A percentile compares a stretch with the other conserved stretches of the same genome.
These are phyloP conservation scores for Pseudomyrmex sp. DNA, from an alignment of 1,140 invertebrate species.

Conservation along the genomic window DNA sequence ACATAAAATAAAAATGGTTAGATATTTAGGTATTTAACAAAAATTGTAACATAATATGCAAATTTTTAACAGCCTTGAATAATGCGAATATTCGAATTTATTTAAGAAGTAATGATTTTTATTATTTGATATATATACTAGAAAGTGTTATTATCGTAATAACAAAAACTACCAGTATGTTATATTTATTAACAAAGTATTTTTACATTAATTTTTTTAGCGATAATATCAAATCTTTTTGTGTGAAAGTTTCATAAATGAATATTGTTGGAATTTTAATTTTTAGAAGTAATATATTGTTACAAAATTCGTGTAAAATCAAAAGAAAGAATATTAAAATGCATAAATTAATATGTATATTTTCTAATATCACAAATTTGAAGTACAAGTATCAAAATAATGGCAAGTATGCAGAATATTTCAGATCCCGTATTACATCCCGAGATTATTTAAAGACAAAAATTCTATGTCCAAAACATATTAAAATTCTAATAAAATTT, in stretches of 20 bases:
- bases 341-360: slow-evolving; percentile 39
- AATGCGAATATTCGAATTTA: slow-evolving; percentile 2
- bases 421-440: too few relatives aligned
- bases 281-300: slow-evolving; percentile 15
- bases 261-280: slow-evolving; percentile 17
- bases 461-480: too few relatives aligned
- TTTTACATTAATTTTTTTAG: slow-evolving; percentile 29
- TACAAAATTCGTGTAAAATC: not conserved
- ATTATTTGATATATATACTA: not conserved
- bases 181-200: not conserved
- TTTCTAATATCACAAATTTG: slow-evolving; percentile 44
- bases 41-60: slow-evolving; percentile 7
- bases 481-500: too few relatives aligned
- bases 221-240: slow-evolving; percentile 21
- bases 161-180: slow-evolving; percentile 30
- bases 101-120: slow-evolving; percentile 1
- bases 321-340: slow-evolving; percentile 42
- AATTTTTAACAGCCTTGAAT: slow-evolving; percentile 20
- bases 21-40: slow-evolving; percentile 27
- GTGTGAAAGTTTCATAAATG: not conserved
- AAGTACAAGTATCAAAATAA: slow-evolving; percentile 55
- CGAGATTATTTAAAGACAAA: too few relatives aligned
- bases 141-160: not conserved
- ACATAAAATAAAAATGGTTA: slow-evolving; percentile 8
- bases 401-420: not conserved